Percentiles rank a stretch among this genome's conserved stretches.
Conservation (phyloP, 2,888 invertebrate genomes). For the Hartigia nigra region DNA sequence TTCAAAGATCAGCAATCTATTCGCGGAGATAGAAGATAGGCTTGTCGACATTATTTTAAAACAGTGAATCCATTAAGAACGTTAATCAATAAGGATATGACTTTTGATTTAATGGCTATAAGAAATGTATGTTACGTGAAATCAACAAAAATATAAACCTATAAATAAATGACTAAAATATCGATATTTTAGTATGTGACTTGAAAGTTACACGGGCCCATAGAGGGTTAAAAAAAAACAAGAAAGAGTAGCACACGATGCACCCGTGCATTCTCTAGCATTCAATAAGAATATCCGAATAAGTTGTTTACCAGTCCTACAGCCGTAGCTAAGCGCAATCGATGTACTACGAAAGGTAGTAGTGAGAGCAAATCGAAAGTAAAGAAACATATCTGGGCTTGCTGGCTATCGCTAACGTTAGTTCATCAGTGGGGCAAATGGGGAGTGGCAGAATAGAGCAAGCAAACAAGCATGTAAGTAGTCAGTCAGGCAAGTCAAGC, state of each 20-base stretch:
- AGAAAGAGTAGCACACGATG: not conserved
- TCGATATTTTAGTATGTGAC: no score
- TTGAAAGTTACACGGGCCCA: no score
- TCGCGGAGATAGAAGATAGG: not conserved
- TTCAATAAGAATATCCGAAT: not conserved
- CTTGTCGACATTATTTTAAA: not conserved
- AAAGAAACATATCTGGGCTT: slow-evolving; percentile 19
- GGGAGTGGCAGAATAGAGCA: slow-evolving; percentile 4
- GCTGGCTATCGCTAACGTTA: slow-evolving; percentile 16
- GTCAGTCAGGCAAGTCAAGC: not conserved
- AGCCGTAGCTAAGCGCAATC: not conserved
- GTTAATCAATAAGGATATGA: not conserved
- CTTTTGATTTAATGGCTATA: no score
- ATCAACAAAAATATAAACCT: no score
- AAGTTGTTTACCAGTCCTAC: not conserved
- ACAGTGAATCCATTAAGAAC: not conserved
- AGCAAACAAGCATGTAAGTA: not conserved
- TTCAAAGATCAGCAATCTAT: not conserved
- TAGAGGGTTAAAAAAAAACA: no score
- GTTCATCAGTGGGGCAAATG: slow-evolving; percentile 16
- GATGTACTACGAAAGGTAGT: slow-evolving; percentile 9
- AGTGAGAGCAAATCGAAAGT: slow-evolving; percentile 24
- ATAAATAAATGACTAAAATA: no score
- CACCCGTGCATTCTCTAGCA: not conserved
- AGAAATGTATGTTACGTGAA: no score